A percentile compares a stretch with the other conserved stretches of the same genome.
phyloP scores from a whole-genome alignment of 2,888 invertebrate genomes.

The Nomada flava region DNA sequence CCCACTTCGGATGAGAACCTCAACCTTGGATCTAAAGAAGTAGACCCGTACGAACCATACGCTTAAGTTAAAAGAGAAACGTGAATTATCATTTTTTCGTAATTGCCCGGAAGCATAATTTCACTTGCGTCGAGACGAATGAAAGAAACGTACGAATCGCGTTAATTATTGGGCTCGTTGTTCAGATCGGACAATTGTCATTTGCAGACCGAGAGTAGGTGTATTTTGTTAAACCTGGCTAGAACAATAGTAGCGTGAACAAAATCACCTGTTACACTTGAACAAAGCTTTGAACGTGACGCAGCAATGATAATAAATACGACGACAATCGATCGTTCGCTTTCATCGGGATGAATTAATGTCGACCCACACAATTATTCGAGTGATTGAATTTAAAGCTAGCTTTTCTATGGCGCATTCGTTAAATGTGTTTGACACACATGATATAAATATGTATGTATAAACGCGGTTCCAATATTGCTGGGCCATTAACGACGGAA shows the following conservation, averaged over 20 bases:
- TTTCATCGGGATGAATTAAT: not conserved
- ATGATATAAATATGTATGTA: slow-evolving; percentile 3
- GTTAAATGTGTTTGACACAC: slow-evolving; percentile 3
- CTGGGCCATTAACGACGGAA: not conserved
- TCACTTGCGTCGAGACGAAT: slow-evolving; percentile 1
- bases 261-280: not conserved
- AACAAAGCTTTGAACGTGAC: slow-evolving; percentile 36
- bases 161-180: slow-evolving; percentile 16
- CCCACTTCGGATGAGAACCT: slow-evolving; percentile 82
- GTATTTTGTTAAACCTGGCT: slow-evolving; percentile 46
- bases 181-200: slow-evolving; percentile 29
- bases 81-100: slow-evolving; percentile 30
- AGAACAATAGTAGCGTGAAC: slow-evolving; percentile 16
- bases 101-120: slow-evolving; percentile 2
- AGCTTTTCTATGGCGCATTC: slow-evolving; percentile 30
- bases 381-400: slow-evolving; percentile 8
- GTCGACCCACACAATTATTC: not conserved
- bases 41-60: slow-evolving; percentile 28
- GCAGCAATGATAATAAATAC: slow-evolving; percentile 1
- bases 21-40: slow-evolving; percentile 66
- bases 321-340: slow-evolving; percentile 12
- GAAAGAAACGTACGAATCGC: slow-evolving; percentile 16
- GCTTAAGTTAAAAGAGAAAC: slow-evolving; percentile 28
- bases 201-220: slow-evolving; percentile 52
- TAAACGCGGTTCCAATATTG: not conserved